These are phyloP conservation scores for Nephrotoma flavescens DNA, from an alignment of 2,888 invertebrate genomes.

Conservation along the genomic window DNA sequence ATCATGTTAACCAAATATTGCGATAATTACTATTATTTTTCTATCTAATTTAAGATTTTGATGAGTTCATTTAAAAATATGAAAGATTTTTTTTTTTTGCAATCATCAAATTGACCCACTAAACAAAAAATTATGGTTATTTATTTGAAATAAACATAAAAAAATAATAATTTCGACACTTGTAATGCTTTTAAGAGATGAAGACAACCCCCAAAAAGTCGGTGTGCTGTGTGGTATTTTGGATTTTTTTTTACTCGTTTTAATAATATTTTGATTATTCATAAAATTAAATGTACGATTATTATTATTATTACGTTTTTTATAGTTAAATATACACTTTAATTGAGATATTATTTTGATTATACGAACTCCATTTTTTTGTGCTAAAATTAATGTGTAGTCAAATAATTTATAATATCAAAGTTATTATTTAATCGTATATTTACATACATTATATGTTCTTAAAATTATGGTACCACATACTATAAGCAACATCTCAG, in stretches of 20 bases:
- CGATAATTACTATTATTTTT: background rate
- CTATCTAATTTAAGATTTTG: background rate
- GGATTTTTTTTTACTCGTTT: background rate
- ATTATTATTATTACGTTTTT: background rate
- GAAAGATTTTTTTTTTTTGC: background rate
- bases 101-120: background rate
- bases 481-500: background rate
- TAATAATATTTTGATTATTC: background rate
- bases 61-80: background rate
- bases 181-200: background rate
- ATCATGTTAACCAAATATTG: background rate
- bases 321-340: background rate
- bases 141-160: background rate
- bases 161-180: background rate
- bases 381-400: background rate
- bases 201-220: background rate
- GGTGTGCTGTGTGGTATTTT: background rate
- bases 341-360: background rate
- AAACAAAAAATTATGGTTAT: background rate
- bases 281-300: background rate
- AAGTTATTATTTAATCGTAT: background rate
- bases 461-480: background rate
- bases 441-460: background rate
- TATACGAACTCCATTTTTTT: background rate
- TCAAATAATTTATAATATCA: background rate